These are phyloP conservation scores for Manis crassicaudata DNA, from an alignment of 2,797 vertebrate species.

Conservation along the genomic window DNA sequence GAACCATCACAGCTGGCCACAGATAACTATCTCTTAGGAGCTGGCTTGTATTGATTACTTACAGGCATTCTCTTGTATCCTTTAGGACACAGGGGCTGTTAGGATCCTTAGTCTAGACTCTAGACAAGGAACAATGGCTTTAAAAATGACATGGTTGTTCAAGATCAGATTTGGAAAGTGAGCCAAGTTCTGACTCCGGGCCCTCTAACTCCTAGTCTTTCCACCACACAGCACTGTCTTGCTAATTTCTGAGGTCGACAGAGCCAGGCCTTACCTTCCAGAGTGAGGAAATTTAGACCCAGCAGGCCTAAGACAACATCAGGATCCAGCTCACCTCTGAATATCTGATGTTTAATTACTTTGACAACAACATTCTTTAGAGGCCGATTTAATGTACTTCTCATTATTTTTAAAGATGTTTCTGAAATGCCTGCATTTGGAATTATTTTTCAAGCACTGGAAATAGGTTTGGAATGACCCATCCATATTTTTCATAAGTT, in stretches of 20 bases:
- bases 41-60: not conserved
- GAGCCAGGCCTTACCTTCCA: not conserved
- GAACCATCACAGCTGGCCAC: not conserved
- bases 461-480: not conserved
- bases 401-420: not conserved
- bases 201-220: not conserved
- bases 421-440: not conserved
- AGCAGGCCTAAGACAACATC: not conserved
- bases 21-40: not conserved
- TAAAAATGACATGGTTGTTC: not conserved
- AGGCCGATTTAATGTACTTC: not conserved
- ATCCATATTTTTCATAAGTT: not conserved
- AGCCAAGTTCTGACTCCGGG: not conserved
- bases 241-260: not conserved
- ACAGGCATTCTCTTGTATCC: not conserved
- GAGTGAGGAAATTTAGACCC: not conserved
- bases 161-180: not conserved
- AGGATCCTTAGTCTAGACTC: not conserved
- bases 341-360: not conserved
- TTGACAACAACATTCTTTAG: not conserved
- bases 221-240: not conserved
- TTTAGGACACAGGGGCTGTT: not conserved
- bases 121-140: not conserved
- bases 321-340: conserved; percentile 3
- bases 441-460: not conserved